Conservation (phyloP, 2,797 vertebrate species). For the Pangasius sanitwongsei region DNA sequence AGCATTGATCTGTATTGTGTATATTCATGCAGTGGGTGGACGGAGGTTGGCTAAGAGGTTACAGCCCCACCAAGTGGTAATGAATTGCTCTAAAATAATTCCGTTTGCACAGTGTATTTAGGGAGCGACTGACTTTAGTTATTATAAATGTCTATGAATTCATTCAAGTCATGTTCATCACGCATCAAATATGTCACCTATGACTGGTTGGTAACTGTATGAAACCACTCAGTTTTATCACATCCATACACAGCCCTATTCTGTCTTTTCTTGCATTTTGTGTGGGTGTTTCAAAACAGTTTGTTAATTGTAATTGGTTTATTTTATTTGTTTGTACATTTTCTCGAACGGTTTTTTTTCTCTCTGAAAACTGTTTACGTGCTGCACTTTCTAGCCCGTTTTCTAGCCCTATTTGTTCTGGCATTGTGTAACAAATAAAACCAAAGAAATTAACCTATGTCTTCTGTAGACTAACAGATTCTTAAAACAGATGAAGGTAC, state of each 20-base stretch:
- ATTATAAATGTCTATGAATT: background rate
- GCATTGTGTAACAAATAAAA: background rate
- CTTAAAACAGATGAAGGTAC: background rate
- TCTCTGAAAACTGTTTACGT: background rate
- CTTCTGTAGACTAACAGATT: background rate
- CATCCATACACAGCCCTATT: background rate
- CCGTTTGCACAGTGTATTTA: background rate
- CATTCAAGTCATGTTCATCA: background rate
- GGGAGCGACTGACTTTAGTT: background rate
- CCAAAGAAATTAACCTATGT: background rate
- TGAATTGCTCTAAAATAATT: background rate
- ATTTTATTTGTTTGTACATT: background rate
- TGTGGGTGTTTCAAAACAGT: background rate
- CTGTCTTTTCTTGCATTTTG: background rate
- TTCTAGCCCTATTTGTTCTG: background rate
- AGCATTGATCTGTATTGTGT: background rate
- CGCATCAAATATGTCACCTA: too few relatives aligned
- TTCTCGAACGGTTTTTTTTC: background rate
- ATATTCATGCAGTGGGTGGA: background rate
- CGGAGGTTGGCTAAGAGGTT: background rate
- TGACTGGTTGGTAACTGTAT: background rate
- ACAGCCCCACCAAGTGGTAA: constrained; percentile 48
- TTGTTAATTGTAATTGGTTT: background rate
- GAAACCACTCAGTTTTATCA: background rate
- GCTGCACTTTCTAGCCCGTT: background rate